These are phyloP conservation scores for Cladopsammia gracilis DNA, from an alignment of 64 coral and sea anemone genomes.

Conservation along the genomic window DNA sequence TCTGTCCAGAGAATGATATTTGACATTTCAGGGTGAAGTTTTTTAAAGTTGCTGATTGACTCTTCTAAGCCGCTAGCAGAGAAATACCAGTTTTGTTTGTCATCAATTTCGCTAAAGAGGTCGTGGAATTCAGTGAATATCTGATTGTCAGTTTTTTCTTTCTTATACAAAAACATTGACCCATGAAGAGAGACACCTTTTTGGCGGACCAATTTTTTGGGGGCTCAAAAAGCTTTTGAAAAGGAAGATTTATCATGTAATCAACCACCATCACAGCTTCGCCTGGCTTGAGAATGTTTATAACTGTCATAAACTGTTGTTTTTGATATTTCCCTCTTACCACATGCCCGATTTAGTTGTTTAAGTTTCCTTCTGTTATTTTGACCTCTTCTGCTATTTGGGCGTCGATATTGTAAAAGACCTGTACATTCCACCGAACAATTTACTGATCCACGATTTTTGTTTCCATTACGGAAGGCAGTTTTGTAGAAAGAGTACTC, in stretches of 20 bases:
- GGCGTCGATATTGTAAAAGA: too few relatives aligned
- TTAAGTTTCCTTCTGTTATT: too few relatives aligned
- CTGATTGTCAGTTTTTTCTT: background rate
- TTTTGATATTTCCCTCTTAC: constrained; percentile 59
- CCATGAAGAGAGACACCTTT: constrained; percentile 47
- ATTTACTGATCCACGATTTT: too few relatives aligned
- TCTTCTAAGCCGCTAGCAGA: constrained; percentile 43
- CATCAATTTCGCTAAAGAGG: constrained; percentile 59
- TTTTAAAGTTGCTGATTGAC: constrained; percentile 37
- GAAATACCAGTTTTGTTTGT: constrained; percentile 70
- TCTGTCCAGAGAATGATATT: constrained; percentile 51
- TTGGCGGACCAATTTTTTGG: constrained; percentile 58
- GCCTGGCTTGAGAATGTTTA: background rate
- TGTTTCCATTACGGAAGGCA: too few relatives aligned
- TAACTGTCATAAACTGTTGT: constrained; percentile 18
- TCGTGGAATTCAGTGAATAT: constrained; percentile 49
- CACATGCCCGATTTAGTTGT: too few relatives aligned
- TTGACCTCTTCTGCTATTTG: too few relatives aligned
- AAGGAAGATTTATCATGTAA: constrained; percentile 65
- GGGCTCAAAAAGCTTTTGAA: constrained; percentile 50
- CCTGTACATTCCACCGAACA: too few relatives aligned
- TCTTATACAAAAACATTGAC: constrained; percentile 53
- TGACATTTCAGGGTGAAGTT: constrained; percentile 32
- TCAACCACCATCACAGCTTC: constrained; percentile 49
- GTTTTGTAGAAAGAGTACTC: too few relatives aligned